Conservation (phyloP, 2,113 vertebrate species). For the Xerus inauris region DNA sequence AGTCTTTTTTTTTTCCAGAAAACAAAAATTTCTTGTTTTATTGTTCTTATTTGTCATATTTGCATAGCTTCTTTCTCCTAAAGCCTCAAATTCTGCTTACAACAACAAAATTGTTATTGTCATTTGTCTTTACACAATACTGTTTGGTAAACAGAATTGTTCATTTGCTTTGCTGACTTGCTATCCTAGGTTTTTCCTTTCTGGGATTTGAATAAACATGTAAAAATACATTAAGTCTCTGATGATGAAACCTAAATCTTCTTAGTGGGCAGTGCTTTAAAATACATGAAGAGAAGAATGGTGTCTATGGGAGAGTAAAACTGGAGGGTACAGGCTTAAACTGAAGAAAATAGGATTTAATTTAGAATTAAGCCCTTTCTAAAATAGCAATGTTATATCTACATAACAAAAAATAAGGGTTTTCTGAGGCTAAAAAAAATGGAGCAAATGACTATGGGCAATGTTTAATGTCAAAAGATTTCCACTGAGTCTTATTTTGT, state of each 20-base stretch:
- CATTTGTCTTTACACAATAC: conserved; percentile 49
- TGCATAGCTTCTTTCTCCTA: not conserved
- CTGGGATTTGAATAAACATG: conserved; percentile 56
- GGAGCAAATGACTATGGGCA: conserved; percentile 24
- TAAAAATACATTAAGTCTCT: conserved; percentile 71
- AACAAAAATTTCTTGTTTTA: not conserved
- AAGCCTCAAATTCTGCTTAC: conserved; percentile 41
- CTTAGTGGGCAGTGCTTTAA: conserved; percentile 48
- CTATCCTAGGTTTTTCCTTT: conserved; percentile 30
- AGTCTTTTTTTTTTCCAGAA: not conserved
- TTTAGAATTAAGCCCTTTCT: conserved; percentile 58
- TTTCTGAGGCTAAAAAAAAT: conserved; percentile 54
- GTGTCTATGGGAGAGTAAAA: conserved; percentile 25
- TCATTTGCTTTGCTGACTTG: conserved; percentile 58
- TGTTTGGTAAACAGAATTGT: conserved; percentile 48
- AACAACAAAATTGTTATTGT: conserved; percentile 3
- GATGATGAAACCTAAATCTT: conserved; percentile 64
- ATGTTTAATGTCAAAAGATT: conserved; percentile 48
- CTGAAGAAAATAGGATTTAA: conserved; percentile 36
- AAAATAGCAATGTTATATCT: not conserved
- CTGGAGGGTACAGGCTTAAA: not conserved
- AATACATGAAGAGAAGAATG: conserved; percentile 33
- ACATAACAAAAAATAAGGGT: conserved; percentile 29
- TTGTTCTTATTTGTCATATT: conserved; percentile 10
- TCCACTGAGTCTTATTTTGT: not conserved